Evolutionary conservation across 2,797 vertebrate species (phyloP), one percentile per base, ranked within the genome.

Genomic region (Sus cebifrons): DNA sequence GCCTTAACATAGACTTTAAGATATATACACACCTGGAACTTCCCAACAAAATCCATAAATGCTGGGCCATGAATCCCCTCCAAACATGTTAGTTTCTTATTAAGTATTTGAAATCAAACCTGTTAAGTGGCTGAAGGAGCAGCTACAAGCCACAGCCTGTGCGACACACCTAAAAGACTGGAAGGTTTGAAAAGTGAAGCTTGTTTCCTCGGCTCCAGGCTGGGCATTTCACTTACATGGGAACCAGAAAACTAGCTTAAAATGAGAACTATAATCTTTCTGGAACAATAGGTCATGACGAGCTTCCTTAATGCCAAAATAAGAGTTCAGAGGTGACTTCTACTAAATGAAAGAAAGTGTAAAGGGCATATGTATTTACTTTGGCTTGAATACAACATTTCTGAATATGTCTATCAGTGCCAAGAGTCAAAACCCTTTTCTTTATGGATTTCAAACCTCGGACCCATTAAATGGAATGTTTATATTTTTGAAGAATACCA

Each of bases 281-380:
- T 94, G 86, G 89, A 98, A 98, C 98, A 98, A 98, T 91, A 96
- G 95, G 97, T 89, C 85, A 96, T 98, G 97, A 98, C 54, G 25
- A 96, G 96, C 96, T 98, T 98, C 98, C 98, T 98, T 97, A 96
- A 97, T 77, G 96, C 87, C 97, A 97, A 94, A 98, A 92, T 93
- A 98, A 98, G 97, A 97, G 96, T 92, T 97, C 94, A 97, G 87
- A 86, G 84, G 96, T 96, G 91, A 98, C 91, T 95, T 96, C 25
- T 96, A 94, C 97, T 98, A 97, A 94, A 73, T 79, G 87, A 97
- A 98, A 98, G 94, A 98, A 98, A 97, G 89, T 84, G 84, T 36
- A 97, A 97, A 97, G 97, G 94, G 91, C n/a, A 70, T 86, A 97
- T 97, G 58, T 97, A 97, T 98, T 98, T 98, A 98, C 86, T 96